A percentile compares a stretch with the other conserved stretches of the same genome.
phyloP scores from a whole-genome alignment of 2,888 invertebrate species.

The Branchipolynoe longqiensis region DNA sequence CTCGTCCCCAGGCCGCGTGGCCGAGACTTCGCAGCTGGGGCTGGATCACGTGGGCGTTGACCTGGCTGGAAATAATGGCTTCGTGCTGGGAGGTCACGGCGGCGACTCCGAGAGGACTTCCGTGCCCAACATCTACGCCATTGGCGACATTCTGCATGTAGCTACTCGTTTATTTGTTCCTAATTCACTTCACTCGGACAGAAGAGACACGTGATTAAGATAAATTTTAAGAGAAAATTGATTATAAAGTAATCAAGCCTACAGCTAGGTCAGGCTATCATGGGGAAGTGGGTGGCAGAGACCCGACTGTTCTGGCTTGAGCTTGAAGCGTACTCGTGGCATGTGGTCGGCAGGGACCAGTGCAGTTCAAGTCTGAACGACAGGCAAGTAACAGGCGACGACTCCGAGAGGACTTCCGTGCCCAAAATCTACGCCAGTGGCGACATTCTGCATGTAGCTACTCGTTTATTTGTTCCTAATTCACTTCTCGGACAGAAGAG shows the following conservation, averaged over 20 bases:
- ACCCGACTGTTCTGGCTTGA: no score
- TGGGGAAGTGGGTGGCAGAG: no score
- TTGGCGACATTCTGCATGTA: constrained; percentile 88
- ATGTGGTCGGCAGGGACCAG: no score
- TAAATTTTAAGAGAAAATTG: neutral
- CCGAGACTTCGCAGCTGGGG: constrained; percentile 74
- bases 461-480: no score
- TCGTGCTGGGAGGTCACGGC: constrained; percentile 72
- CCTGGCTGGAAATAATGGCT: constrained; percentile 70
- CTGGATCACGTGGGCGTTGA: constrained; percentile 77
- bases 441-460: constrained; percentile 85
- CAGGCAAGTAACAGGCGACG: no score
- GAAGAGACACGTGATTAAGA: neutral
- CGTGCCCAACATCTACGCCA: constrained; percentile 93
- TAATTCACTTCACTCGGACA: no score
- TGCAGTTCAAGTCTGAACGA: no score
- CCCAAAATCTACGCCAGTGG: constrained; percentile 96
- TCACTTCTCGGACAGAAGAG: no score
- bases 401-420: constrained; percentile 92
- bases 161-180: no score
- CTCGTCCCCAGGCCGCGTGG: constrained; percentile 73
- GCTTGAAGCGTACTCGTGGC: no score
- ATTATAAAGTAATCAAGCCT: no score
- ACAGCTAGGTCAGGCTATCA: no score
- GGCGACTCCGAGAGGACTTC: constrained; percentile 90